Evolutionary conservation across 2,888 invertebrate genomes (phyloP), one percentile per base, ranked within the genome.

Genomic region (Acronicta alni): DNA sequence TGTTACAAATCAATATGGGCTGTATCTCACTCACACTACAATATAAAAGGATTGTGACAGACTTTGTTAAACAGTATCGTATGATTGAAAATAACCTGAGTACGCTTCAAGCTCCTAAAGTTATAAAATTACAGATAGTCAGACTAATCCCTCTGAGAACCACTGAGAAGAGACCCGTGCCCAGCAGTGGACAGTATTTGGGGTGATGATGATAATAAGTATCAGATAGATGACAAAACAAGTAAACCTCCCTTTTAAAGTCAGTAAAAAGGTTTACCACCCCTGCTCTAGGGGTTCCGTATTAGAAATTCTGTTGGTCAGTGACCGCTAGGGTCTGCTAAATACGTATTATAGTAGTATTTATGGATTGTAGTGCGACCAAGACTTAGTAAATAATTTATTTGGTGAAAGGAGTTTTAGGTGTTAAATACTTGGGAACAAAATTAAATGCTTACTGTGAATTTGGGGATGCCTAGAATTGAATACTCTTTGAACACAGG

Each of bases 241-340:
- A n/a, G n/a, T n/a, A n/a, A n/a, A 9, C 14, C 4, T 32, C 5
- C 4, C 14, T 32, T 32, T 32, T 2, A 4, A 32, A 32, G 32
- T 32, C 2, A 5, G 32, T 32, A 14, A 32, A 32, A 32, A 5
- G 14, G 32, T 32, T n/a, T n/a, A n/a, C 35, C 35, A 35, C 0
- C 35, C 35, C 35, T 35, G n/a, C 0, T n/a, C n/a, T 6, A 35
- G 35, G 67, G 67, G 57, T 26, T 37, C 7, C 51, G 42, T 64
- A 71, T 74, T 58, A 59, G 59, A 56, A 65, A 74, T 74, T 74
- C 71, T 46, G 55, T 71, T 73, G 65, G 73, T 57, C 59, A 68
- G 59, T 51, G 42, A 63, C 54, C 68, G 59, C 55, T 64, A 3
- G 42, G 59, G 68, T 68, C 45, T 45, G 54, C 55, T 68, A 55